Evolutionary conservation across 92 coral and sea anemone genomes (phyloP).

Genomic region (Palythoa caribaeorum): DNA sequence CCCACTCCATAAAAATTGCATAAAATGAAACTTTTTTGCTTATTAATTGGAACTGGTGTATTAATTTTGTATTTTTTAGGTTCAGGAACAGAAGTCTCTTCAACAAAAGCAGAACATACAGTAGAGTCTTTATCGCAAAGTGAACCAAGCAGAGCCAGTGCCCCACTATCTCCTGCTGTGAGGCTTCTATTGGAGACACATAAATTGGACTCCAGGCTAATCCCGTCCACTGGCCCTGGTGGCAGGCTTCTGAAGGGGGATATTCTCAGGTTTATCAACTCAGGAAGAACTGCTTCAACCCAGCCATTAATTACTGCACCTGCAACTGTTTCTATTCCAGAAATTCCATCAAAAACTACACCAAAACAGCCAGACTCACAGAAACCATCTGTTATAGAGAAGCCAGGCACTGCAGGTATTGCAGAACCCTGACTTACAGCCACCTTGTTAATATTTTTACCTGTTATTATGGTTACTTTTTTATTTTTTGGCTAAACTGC

Average conservation of each 20-base stretch:
- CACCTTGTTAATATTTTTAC: too few species aligned
- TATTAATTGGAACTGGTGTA: background rate
- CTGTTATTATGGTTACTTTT: too few species aligned
- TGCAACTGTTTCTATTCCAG: background rate
- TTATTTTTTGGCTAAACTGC: too few species aligned
- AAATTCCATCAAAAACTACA: background rate
- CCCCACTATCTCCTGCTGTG: constrained; percentile 86
- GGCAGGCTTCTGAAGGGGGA: constrained; percentile 96
- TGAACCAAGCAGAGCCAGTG: background rate
- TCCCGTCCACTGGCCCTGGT: constrained; percentile 91
- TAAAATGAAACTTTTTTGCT: background rate
- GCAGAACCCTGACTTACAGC: too few species aligned
- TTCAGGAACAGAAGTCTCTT: constrained; percentile 13
- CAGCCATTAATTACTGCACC: constrained; percentile 39
- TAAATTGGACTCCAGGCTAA: constrained; percentile 75
- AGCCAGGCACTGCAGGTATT: background rate
- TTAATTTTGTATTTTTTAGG: background rate
- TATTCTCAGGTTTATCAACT: constrained; percentile 78
- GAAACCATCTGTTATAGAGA: background rate
- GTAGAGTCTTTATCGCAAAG: background rate
- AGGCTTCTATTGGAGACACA: constrained; percentile 84
- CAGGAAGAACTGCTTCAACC: constrained; percentile 54
- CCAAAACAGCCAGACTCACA: background rate
- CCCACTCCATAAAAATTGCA: too few species aligned
- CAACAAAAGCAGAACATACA: constrained; percentile 11